Conservation (phyloP, 2,113 vertebrate genomes). For the Dryoscopus gambensis region DNA sequence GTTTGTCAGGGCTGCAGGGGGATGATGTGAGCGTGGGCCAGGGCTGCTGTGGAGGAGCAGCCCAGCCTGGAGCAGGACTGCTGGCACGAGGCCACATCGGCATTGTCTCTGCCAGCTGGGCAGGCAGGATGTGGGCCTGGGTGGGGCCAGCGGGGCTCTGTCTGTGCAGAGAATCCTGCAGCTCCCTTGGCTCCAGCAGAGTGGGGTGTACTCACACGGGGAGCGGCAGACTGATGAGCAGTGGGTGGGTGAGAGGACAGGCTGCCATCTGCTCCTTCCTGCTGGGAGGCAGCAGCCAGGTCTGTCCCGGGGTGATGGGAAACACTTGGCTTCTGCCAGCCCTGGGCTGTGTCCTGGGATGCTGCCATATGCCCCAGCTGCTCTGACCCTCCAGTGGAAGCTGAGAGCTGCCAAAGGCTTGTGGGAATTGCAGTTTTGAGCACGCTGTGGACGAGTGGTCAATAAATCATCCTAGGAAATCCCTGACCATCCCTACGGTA, state of each 20-base stretch:
- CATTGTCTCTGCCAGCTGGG: fast-evolving
- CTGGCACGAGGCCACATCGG: neutral
- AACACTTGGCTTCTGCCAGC: neutral
- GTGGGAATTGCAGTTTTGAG: neutral
- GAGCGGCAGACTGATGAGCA: neutral
- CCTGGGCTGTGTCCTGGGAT: neutral
- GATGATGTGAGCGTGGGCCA: neutral
- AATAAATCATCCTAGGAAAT: neutral
- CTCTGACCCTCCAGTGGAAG: neutral
- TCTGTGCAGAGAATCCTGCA: neutral
- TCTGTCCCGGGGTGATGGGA: neutral
- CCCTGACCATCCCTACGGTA: neutral
- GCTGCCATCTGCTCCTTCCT: neutral
- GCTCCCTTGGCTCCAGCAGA: fast-evolving
- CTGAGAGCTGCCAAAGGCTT: neutral
- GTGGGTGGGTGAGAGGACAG: neutral
- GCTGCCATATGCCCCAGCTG: neutral
- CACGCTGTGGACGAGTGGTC: neutral
- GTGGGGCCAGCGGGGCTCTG: neutral
- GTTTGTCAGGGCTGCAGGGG: neutral
- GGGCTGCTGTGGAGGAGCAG: neutral
- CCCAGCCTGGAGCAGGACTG: neutral
- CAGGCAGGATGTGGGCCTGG: neutral
- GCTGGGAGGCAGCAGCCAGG: neutral
- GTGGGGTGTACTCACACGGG: neutral